phyloP scores from a whole-genome alignment of 2,113 vertebrate species.

The Platanista minor region DNA sequence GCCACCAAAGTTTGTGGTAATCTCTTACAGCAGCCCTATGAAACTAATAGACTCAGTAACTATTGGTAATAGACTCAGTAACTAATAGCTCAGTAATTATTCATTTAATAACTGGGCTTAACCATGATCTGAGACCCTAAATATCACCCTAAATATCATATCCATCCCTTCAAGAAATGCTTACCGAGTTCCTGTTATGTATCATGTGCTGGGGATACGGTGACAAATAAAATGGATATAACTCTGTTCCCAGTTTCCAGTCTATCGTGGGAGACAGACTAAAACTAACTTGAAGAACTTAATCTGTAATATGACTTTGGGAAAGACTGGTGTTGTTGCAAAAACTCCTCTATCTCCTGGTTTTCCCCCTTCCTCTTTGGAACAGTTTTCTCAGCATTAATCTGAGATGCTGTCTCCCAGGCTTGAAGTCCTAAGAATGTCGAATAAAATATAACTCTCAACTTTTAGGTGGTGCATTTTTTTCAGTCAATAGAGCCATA shows the following conservation, averaged over 20 bases:
- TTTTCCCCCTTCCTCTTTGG: background rate
- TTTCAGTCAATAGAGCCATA: background rate
- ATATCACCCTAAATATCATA: background rate
- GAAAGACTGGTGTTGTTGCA: background rate
- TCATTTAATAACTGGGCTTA: conserved; percentile 8
- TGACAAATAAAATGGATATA: background rate
- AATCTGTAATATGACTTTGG: background rate
- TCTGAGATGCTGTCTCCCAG: background rate
- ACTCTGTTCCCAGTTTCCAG: background rate
- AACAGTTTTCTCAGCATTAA: background rate
- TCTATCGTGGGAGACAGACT: background rate
- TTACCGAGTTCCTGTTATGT: background rate
- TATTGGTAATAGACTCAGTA: background rate
- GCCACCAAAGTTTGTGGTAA: background rate
- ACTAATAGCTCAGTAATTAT: background rate
- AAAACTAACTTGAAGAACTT: background rate
- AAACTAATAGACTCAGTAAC: background rate
- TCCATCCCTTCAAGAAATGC: background rate
- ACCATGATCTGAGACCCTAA: background rate
- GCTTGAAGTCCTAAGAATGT: background rate
- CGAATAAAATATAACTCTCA: background rate
- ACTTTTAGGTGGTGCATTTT: background rate
- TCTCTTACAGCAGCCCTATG: background rate
- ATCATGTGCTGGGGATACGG: background rate
- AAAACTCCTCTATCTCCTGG: background rate